These are phyloP conservation scores for Byasa hedistus DNA, from an alignment of 2,888 invertebrate species.

Conservation along the genomic window DNA sequence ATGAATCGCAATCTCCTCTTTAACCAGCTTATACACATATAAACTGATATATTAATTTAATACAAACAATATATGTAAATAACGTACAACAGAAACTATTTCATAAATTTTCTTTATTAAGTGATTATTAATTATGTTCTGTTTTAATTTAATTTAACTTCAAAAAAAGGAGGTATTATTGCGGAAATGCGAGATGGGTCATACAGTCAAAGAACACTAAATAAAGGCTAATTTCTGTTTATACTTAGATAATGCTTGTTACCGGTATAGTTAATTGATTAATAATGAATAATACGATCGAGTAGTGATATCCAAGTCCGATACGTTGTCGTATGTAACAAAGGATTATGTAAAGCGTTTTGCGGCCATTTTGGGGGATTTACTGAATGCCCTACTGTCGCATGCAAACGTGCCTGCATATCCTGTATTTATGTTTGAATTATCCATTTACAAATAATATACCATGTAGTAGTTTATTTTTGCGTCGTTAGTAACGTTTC, in stretches of 20 bases:
- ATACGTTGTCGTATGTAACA: slow-evolving; percentile 5
- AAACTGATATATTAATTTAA: too few species aligned
- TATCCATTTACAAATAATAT: too few species aligned
- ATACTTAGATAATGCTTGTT: not conserved
- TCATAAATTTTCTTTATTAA: too few species aligned
- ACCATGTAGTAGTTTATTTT: too few species aligned
- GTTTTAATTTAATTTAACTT: not conserved
- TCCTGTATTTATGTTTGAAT: not conserved
- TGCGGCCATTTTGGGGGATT: slow-evolving; percentile 20
- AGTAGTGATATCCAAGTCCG: slow-evolving; percentile 3
- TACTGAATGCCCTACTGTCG: not conserved
- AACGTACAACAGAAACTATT: too few species aligned
- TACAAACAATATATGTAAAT: too few species aligned
- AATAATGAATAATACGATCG: too few species aligned
- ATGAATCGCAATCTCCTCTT: too few species aligned
- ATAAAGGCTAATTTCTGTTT: not conserved
- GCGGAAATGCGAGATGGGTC: not conserved
- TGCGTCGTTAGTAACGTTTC: too few species aligned
- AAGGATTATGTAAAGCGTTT: slow-evolving; percentile 15
- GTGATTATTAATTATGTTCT: too few species aligned
- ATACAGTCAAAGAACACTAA: too few species aligned
- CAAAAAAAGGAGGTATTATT: not conserved
- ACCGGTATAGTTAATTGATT: slow-evolving; percentile 8
- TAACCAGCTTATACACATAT: too few species aligned
- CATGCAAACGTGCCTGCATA: not conserved